phyloP scores from a whole-genome alignment of 2,888 invertebrate species.

The Euproctis similis region DNA sequence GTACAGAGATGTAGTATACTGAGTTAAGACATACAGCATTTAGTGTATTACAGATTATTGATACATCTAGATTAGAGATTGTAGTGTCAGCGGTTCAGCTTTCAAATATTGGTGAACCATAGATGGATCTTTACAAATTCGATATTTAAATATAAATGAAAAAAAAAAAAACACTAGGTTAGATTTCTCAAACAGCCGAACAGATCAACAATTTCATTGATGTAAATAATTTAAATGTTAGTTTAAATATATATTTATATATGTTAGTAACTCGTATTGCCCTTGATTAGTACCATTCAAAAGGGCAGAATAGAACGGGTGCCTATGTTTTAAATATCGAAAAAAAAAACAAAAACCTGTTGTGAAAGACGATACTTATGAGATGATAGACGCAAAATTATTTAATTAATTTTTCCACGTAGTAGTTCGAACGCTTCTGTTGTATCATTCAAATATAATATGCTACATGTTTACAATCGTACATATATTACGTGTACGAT shows the following conservation, averaged over 20 bases:
- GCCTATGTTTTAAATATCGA: constrained; percentile 44
- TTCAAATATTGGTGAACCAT: constrained; percentile 70
- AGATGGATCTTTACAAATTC: constrained; percentile 59
- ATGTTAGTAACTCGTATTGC: constrained; percentile 42
- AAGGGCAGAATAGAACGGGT: constrained; percentile 39
- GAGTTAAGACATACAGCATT: constrained; percentile 51
- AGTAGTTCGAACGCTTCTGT: constrained; percentile 37
- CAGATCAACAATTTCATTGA: constrained; percentile 38
- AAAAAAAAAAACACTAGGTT: constrained; percentile 37
- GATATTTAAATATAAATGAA: constrained; percentile 41
- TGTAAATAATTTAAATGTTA: constrained; percentile 69
- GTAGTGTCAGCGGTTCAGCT: constrained; percentile 68
- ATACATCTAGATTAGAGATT: constrained; percentile 55
- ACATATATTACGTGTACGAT: constrained; percentile 30
- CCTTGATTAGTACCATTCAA: constrained; percentile 31
- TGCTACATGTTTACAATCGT: constrained; percentile 29
- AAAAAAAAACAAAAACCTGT: constrained; percentile 50
- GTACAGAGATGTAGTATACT: constrained; percentile 49
- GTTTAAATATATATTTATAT: constrained; percentile 34
- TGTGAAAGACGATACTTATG: constrained; percentile 71
- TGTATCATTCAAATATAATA: constrained; percentile 33
- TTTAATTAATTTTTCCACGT: constrained; percentile 50
- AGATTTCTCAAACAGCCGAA: constrained; percentile 41
- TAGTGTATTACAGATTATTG: constrained; percentile 53
- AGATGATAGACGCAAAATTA: constrained; percentile 55